A percentile compares a stretch with the other conserved stretches of the same genome.
Evolutionary conservation across 2,113 vertebrate species (phyloP).

Genomic region (Gallinago undulata): DNA sequence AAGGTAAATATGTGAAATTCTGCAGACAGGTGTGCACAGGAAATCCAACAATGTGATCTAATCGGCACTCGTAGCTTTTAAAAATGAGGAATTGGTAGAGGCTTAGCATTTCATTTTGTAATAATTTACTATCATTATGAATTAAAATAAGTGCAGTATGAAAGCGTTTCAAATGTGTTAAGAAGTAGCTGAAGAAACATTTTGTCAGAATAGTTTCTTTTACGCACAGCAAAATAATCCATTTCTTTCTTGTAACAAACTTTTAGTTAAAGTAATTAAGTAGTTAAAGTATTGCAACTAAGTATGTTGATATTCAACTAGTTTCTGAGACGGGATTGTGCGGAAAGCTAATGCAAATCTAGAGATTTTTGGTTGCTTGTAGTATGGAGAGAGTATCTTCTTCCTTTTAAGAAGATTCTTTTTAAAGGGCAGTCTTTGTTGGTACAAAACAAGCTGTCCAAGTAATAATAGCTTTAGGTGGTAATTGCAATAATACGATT

Average conservation of each 20-base stretch:
- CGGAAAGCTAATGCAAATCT: not conserved
- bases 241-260: not conserved
- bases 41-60: not conserved
- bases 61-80: not conserved
- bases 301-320: not conserved
- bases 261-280: not conserved
- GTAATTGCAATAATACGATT: not conserved
- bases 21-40: fast-evolving
- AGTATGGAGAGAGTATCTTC: not conserved
- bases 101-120: not conserved
- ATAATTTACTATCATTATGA: not conserved
- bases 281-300: not conserved
- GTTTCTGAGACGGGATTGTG: not conserved
- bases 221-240: not conserved
- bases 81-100: not conserved
- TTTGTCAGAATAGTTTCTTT: not conserved
- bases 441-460: not conserved
- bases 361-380: not conserved
- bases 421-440: not conserved
- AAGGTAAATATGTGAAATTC: not conserved
- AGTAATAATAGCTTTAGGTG: not conserved
- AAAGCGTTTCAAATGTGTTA: not conserved
- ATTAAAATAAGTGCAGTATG: not conserved
- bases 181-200: not conserved
- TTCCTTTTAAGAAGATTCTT: not conserved